Base-by-base conservation (phyloP, 2,888 invertebrate genomes). In the Spilosoma lubricipeda region DNA sequence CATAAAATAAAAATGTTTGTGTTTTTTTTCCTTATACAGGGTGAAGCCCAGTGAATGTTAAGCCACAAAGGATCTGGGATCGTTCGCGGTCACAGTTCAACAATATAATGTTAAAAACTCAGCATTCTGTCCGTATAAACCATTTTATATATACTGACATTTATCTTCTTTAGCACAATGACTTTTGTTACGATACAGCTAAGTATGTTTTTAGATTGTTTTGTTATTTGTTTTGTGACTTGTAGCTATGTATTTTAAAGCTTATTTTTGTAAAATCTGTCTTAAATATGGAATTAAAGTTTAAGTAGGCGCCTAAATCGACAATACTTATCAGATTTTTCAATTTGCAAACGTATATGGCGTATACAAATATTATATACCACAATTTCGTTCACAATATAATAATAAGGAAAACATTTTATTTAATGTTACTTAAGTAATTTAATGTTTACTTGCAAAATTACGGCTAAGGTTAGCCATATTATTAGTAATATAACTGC, bases 31-130 rank as follows among this genome's bases (percentile, higher is more conserved):
- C 13, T 30, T 30, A 15, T 59, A 30, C 59, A 59, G 59, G 59
- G 27, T 5, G 30, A 15, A 30, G 69, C 78, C 81, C 78, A 82
- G 79, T 77, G 81, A 80, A 73, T 80, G 80, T 82, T 76, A 84
- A 78, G 78, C 81, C 81, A 82, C 83, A 83, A 83, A 83, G 85
- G 83, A 72, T 72, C 82, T 56, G 56, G 36, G 59, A 77, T 69
- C 76, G 70, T 77, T 74, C 70, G 74, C 71, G 67, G 69, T 63
- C 82, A 73, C 83, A 80, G 75, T 84, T 81, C 71, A 84, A 83
- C 80, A 81, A 82, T 81, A 69, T 56, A 56, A 81, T 82, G 80
- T 81, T 77, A 74, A 33, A 79, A 83, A 79, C 74, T 81, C 71
- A 27, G 70, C 76, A 76, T 80, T 72, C 77, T 75, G 70, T 75